These are phyloP conservation scores for Dolichotis patagonum DNA, from an alignment of 2,113 vertebrate genomes.

Conservation along the genomic window DNA sequence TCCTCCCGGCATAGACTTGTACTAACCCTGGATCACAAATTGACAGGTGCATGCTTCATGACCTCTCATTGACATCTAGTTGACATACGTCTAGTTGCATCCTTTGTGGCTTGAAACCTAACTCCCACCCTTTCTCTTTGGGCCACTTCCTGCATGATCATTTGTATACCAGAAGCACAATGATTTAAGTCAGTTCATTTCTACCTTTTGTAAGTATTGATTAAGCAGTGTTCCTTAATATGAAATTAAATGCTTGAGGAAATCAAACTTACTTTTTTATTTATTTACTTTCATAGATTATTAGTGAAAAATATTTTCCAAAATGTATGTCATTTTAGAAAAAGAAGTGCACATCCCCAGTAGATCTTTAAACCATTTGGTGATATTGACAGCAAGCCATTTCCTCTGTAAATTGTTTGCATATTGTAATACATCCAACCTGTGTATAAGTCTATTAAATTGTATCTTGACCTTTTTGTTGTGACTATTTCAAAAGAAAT, in stretches of 20 bases:
- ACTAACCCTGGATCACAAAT: not conserved
- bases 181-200: conserved; percentile 23
- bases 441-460: not conserved
- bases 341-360: not conserved
- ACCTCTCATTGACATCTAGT: not conserved
- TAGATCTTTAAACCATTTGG: not conserved
- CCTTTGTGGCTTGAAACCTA: not conserved
- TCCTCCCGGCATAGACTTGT: not conserved
- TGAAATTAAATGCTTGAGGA: too few relatives aligned
- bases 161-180: not conserved
- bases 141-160: not conserved
- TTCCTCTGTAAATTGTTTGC: not conserved
- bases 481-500: not conserved
- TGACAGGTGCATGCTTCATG: not conserved
- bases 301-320: too few relatives aligned
- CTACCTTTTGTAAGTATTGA: too few relatives aligned
- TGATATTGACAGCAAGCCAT: not conserved
- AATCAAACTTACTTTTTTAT: too few relatives aligned
- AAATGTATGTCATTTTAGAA: not conserved
- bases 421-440: not conserved
- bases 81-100: not conserved
- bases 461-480: not conserved
- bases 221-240: too few relatives aligned
- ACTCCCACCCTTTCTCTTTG: not conserved
- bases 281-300: too few relatives aligned